phyloP scores from a whole-genome alignment of 2,797 vertebrate species.

The Phrynocephalus guinanensis region DNA sequence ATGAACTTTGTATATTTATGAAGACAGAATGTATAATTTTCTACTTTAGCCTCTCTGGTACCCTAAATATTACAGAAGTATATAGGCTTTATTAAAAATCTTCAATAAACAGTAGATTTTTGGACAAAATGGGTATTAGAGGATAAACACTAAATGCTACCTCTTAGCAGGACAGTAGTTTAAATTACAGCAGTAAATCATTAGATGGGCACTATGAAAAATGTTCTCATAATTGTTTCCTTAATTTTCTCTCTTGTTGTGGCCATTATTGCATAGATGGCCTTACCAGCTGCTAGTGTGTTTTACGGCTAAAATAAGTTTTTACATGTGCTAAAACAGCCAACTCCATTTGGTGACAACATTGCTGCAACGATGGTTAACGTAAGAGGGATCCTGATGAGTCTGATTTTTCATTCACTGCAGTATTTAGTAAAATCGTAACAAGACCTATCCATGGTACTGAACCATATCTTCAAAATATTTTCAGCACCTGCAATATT shows the following conservation, averaged over 20 bases:
- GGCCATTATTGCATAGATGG: conserved; percentile 20
- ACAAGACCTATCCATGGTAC: no score
- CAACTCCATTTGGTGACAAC: conserved; percentile 14
- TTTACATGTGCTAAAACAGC: conserved; percentile 23
- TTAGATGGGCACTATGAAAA: conserved; percentile 35
- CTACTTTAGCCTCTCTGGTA: conserved; percentile 32
- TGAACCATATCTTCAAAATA: no score
- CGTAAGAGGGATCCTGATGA: neutral
- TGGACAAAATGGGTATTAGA: conserved; percentile 44
- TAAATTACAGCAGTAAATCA: conserved; percentile 45
- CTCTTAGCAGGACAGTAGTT: conserved; percentile 38
- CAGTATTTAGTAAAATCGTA: no score
- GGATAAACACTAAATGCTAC: conserved; percentile 45
- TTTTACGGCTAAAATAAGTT: conserved; percentile 41
- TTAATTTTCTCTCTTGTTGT: conserved; percentile 40
- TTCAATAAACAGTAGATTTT: conserved; percentile 36
- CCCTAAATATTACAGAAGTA: conserved; percentile 29
- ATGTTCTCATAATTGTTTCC: conserved; percentile 45
- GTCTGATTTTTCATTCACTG: no score
- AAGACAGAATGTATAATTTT: conserved; percentile 38
- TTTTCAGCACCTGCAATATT: no score
- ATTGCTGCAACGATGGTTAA: neutral
- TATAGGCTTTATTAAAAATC: conserved; percentile 43
- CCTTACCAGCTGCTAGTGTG: conserved; percentile 18
- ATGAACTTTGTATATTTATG: conserved; percentile 42